Percentiles rank a stretch among this genome's conserved stretches.
These are phyloP conservation scores for Melangyna quadrimaculata DNA, from an alignment of 2,888 invertebrate species.

Conservation along the genomic window DNA sequence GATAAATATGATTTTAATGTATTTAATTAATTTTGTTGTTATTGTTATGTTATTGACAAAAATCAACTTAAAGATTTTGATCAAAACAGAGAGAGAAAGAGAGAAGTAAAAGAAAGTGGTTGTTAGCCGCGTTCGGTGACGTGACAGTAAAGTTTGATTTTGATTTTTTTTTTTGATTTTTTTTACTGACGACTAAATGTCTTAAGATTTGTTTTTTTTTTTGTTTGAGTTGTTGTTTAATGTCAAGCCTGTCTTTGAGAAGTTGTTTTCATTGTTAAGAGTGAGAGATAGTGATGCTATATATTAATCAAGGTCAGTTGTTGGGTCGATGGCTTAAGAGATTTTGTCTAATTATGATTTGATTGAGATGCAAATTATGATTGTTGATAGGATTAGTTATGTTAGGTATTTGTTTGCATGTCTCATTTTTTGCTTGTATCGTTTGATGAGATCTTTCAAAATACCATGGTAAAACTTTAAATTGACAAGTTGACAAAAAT, in stretches of 20 bases:
- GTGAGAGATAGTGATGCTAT: not conserved
- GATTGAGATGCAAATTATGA: slow-evolving; percentile 34
- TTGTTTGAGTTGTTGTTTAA: slow-evolving; percentile 24
- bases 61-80: not conserved
- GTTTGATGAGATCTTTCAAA: slow-evolving; percentile 5
- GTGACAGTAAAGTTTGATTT: not conserved
- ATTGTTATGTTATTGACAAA: not conserved
- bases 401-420: not conserved
- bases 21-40: slow-evolving; percentile 25
- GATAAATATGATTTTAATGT: not conserved
- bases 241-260: not conserved
- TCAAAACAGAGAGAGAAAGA: not conserved
- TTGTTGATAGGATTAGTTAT: not conserved
- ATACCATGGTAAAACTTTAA: slow-evolving; percentile 1
- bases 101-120: slow-evolving; percentile 46
- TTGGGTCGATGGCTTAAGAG: slow-evolving; percentile 12
- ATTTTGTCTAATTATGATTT: slow-evolving; percentile 12
- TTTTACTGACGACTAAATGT: not conserved
- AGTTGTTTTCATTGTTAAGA: slow-evolving; percentile 18
- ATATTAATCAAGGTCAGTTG: slow-evolving; percentile 36
- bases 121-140: not conserved
- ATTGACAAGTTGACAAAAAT: slow-evolving; percentile 7
- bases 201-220: not conserved
- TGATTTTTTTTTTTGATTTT: not conserved
- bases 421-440: not conserved